These are phyloP conservation scores for Notospermus geniculatus DNA, from an alignment of 1,140 invertebrate species.

Conservation along the genomic window DNA sequence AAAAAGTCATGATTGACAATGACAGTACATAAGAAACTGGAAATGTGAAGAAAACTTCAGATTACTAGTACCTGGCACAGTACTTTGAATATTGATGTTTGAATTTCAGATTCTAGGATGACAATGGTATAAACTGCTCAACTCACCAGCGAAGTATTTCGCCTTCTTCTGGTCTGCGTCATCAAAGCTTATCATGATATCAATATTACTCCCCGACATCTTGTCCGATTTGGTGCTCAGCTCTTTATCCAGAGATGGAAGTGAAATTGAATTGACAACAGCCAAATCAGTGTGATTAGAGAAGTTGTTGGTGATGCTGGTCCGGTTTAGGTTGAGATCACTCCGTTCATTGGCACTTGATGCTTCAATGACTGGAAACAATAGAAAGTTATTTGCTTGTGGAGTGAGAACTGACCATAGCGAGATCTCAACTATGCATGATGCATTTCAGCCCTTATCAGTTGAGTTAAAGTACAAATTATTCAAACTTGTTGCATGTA, in stretches of 20 bases:
- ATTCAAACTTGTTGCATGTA: too few relatives aligned
- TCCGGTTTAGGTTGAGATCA: conserved; percentile 14
- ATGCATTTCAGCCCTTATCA: too few relatives aligned
- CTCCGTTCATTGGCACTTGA: conserved; percentile 29
- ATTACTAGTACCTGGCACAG: too few relatives aligned
- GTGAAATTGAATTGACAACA: not conserved
- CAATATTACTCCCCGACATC: conserved; percentile 14
- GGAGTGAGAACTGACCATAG: too few relatives aligned
- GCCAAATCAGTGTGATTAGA: conserved; percentile 19
- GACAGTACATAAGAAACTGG: too few relatives aligned
- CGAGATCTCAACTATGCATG: too few relatives aligned
- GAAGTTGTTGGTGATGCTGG: not conserved
- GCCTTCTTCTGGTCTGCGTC: conserved; percentile 16
- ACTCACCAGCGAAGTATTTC: not conserved
- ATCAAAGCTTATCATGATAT: conserved; percentile 33
- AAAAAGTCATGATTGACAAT: not conserved
- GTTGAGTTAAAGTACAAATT: too few relatives aligned
- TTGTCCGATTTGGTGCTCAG: not conserved
- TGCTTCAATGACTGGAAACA: conserved; percentile 36
- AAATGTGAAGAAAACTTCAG: too few relatives aligned
- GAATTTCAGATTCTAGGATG: too few relatives aligned
- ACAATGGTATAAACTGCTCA: not conserved
- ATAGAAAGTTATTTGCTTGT: too few relatives aligned
- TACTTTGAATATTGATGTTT: too few relatives aligned
- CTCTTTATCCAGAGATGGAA: too few relatives aligned